A percentile compares a stretch with the other conserved stretches of the same genome.
phyloP scores from a whole-genome alignment of 2,113 vertebrate species.

The Brachionichthys hirsutus region DNA sequence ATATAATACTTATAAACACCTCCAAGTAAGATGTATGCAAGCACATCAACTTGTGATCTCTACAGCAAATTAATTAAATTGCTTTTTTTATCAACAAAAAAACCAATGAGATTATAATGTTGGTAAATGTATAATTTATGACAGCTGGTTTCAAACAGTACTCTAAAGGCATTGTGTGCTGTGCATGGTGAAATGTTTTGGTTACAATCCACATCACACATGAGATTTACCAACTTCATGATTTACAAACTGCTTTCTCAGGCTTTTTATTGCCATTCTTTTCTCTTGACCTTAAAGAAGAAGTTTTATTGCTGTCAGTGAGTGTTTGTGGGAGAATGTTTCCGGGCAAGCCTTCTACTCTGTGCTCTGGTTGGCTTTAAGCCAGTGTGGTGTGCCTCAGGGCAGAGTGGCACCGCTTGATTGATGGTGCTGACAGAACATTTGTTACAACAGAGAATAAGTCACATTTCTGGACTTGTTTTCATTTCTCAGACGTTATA shows the following conservation, averaged over 20 bases:
- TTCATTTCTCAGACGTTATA: conserved; percentile 22
- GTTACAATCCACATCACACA: not conserved
- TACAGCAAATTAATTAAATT: not conserved
- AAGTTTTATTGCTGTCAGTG: not conserved
- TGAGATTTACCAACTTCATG: conserved; percentile 10
- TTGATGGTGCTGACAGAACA: conserved; percentile 71
- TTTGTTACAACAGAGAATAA: conserved; percentile 55
- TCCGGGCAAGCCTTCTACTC: conserved; percentile 57
- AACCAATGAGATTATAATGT: no score
- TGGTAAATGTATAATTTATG: no score
- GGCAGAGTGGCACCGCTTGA: conserved; percentile 75
- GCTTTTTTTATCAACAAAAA: not conserved
- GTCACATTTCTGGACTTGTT: conserved; percentile 47
- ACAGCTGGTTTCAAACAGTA: no score
- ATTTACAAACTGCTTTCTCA: conserved; percentile 19
- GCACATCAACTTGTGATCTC: not conserved
- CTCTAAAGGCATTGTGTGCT: not conserved
- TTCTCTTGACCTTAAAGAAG: conserved; percentile 12
- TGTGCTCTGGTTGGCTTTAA: conserved; percentile 65
- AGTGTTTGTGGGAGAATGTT: conserved; percentile 57
- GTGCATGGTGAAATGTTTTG: not conserved
- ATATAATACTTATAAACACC: not conserved
- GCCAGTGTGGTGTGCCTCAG: conserved; percentile 71
- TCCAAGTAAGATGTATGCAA: not conserved
- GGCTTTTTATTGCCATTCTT: conserved; percentile 23